phyloP scores from a whole-genome alignment of 2,797 vertebrate genomes.

The Rhabdomys pumilio region DNA sequence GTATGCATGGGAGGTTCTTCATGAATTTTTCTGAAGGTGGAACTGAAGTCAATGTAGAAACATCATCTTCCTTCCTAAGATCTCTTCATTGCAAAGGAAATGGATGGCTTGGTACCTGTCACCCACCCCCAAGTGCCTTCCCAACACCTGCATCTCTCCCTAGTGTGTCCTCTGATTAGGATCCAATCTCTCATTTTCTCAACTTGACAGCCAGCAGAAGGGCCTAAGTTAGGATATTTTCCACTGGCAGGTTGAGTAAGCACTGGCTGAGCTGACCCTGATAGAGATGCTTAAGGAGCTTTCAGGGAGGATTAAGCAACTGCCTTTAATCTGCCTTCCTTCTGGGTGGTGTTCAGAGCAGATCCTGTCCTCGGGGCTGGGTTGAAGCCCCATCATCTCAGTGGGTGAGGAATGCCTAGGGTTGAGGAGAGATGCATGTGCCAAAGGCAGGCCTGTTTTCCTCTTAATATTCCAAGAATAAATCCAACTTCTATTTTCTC shows the following conservation, averaged over 20 bases:
- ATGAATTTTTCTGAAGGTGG: not conserved
- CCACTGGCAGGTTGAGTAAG: constrained; percentile 83
- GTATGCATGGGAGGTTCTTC: not conserved
- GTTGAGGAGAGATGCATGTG: not conserved
- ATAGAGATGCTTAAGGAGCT: constrained; percentile 89
- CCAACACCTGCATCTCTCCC: not conserved
- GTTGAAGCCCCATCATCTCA: not conserved
- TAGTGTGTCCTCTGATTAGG: not conserved
- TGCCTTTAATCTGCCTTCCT: constrained; percentile 88
- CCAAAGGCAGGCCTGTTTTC: constrained; percentile 11
- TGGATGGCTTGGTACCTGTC: not conserved
- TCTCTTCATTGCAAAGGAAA: not conserved
- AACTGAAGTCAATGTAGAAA: not conserved
- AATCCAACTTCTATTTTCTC: constrained; percentile 22
- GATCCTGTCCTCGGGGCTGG: constrained; percentile 58
- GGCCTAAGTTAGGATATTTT: constrained; percentile 84
- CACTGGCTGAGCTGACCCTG: constrained; percentile 87
- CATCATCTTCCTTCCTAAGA: not conserved
- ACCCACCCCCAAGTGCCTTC: not conserved
- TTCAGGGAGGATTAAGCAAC: constrained; percentile 88
- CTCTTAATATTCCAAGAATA: constrained; percentile 67
- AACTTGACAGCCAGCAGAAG: constrained; percentile 74
- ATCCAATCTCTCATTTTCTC: constrained; percentile 74
- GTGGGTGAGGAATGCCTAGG: not conserved
- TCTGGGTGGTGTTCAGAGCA: constrained; percentile 58